Evolutionary conservation across 2,888 invertebrate species (phyloP), one percentile per base, ranked within the genome.

Genomic region (Nudaria mundana): DNA sequence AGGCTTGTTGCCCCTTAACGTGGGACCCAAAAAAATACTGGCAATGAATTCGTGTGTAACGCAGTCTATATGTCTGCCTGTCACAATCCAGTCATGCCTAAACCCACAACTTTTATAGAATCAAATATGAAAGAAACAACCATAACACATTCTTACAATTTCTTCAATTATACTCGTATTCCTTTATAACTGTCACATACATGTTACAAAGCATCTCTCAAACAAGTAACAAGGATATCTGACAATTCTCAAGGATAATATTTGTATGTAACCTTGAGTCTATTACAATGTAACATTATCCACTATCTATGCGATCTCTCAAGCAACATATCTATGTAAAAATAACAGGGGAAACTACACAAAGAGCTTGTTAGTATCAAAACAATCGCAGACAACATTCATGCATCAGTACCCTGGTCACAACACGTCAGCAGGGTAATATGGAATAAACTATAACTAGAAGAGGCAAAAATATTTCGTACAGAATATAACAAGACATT

Each of bases 371-470:
- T 59, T 59, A 56, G 41, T 40, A 52, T 35, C 37, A 60, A 54
- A 56, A 62, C 58, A 64, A 65, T 63, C 52, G 55, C 37, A 46
- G 44, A 48, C 56, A 42, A 59, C 60, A 52, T 60, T 52, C 67
- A 69, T 72, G 67, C 63, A 68, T 68, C 71, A 66, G 61, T 57
- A 28, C 44, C 39, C 25, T 56, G 69, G 72, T 67, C 70, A 70
- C 66, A 71, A 70, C 69, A 73, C 59, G 71, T 72, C 76, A 75
- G 73, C 74, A 73, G 57, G 67, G 66, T 73, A 71, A 72, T 71
- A 72, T 30, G 34, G 37, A 22, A 30, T 35, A 48, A 47, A 35
- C 23, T 40, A 48, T 14, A 38, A 41, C 58, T 59, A 33, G 58
- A 59, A 51, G 51, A n/a, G 56, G 37, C 48, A 41, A 40, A 43